Conservation (phyloP, 2,888 invertebrate species). For the Ophion ventricosus region DNA sequence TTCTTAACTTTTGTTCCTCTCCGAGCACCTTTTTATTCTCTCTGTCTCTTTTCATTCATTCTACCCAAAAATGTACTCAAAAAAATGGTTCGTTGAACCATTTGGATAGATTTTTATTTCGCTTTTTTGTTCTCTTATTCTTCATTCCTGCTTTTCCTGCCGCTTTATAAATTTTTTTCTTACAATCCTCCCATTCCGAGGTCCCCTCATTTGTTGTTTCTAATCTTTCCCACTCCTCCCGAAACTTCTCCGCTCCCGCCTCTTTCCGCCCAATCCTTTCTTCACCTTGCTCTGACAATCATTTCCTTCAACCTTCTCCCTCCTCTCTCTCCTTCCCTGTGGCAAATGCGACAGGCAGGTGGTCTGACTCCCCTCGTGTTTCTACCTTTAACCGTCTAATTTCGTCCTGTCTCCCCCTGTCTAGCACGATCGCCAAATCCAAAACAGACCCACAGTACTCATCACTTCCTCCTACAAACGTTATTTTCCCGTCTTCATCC, state of each 20-base stretch:
- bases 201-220: neutral
- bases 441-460: conserved; percentile 18
- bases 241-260: too few species aligned
- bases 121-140: neutral
- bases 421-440: neutral
- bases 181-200: neutral
- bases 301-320: neutral
- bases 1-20: neutral
- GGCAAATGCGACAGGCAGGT: neutral
- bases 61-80: too few species aligned
- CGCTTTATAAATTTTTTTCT: neutral
- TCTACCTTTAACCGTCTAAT: neutral
- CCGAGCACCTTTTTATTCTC: neutral
- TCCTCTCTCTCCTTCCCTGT: neutral
- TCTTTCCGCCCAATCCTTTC: neutral
- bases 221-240: too few species aligned
- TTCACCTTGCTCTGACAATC: neutral
- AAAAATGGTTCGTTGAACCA: conserved; percentile 30
- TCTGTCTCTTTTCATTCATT: too few species aligned
- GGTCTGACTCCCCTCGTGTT: conserved; percentile 11
- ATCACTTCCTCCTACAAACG: too few species aligned
- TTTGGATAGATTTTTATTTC: neutral
- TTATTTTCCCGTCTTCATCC: too few species aligned
- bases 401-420: neutral
- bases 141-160: neutral